These are phyloP conservation scores for Spilarctia lutea DNA, from an alignment of 2,888 invertebrate genomes.

Conservation along the genomic window DNA sequence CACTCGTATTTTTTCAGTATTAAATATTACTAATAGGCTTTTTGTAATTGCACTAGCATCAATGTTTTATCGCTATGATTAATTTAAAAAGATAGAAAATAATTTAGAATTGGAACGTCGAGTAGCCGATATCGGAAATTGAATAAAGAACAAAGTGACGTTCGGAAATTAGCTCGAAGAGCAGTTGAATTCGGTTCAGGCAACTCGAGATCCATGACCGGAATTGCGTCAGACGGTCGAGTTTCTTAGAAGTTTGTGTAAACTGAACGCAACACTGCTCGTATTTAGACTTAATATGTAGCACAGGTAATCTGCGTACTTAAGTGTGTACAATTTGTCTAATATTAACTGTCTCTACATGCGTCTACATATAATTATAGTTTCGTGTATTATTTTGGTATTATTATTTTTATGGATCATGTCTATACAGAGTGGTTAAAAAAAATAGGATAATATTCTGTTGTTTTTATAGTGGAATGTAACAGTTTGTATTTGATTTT, in stretches of 20 bases:
- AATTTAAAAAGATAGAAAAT: constrained; percentile 60
- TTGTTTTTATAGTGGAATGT: too few species aligned
- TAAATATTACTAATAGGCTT: constrained; percentile 57
- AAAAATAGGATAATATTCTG: too few species aligned
- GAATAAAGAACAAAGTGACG: constrained; percentile 85
- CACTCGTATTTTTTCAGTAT: constrained; percentile 38
- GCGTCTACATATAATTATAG: constrained; percentile 32
- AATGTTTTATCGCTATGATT: constrained; percentile 44
- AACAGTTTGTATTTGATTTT: too few species aligned
- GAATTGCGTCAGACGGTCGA: constrained; percentile 81
- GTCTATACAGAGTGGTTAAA: constrained; percentile 13
- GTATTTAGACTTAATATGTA: constrained; percentile 69
- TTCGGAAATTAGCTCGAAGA: constrained; percentile 85
- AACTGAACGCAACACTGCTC: constrained; percentile 71
- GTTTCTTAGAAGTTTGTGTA: constrained; percentile 80
- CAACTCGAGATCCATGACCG: constrained; percentile 79
- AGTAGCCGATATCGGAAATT: constrained; percentile 82
- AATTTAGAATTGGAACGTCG: constrained; percentile 65
- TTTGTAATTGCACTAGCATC: constrained; percentile 42
- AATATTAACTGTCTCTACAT: constrained; percentile 49
- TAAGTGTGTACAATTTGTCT: constrained; percentile 47
- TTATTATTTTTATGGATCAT: background rate
- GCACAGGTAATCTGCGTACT: constrained; percentile 54
- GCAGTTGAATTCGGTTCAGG: constrained; percentile 76
- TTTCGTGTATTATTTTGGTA: constrained; percentile 10